Evolutionary conservation across 2,113 vertebrate species (phyloP).

Genomic region (Anolis carolinensis): DNA sequence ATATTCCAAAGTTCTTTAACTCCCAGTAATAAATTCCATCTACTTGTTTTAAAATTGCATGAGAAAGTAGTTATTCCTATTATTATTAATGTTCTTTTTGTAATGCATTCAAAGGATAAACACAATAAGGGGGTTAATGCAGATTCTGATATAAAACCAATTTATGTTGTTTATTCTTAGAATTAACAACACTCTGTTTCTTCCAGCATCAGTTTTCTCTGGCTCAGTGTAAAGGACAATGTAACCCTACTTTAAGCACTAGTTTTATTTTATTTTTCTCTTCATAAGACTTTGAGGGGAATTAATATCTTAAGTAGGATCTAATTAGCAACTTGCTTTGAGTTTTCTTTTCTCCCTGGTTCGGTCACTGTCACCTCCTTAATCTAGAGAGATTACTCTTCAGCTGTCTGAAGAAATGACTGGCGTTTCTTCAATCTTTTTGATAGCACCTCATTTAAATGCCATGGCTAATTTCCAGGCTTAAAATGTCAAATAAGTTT

Average conservation of each 20-base stretch:
- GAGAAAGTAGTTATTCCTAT: not conserved
- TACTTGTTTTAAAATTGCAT: not conserved
- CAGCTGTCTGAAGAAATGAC: slow-evolving; percentile 40
- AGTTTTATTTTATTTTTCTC: slow-evolving; percentile 11
- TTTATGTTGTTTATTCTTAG: not conserved
- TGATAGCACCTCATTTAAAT: slow-evolving; percentile 54
- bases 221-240: slow-evolving; percentile 37
- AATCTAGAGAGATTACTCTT: slow-evolving; percentile 48
- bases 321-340: slow-evolving; percentile 57
- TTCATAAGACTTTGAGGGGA: slow-evolving; percentile 30
- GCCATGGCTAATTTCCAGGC: slow-evolving; percentile 38
- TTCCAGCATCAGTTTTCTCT: not conserved
- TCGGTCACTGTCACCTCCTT: slow-evolving; percentile 45
- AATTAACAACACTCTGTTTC: not conserved
- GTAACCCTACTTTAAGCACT: slow-evolving; percentile 18
- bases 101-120: not conserved
- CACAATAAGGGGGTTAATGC: not conserved
- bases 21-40: too few species aligned
- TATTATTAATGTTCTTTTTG: not conserved
- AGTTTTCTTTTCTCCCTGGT: slow-evolving; percentile 32
- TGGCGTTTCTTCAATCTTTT: slow-evolving; percentile 24
- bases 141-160: not conserved
- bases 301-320: slow-evolving; percentile 49
- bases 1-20: too few species aligned
- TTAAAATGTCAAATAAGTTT: slow-evolving; percentile 32